Conservation (phyloP, 2,113 vertebrate genomes). For the Odobenus rosmarus region DNA sequence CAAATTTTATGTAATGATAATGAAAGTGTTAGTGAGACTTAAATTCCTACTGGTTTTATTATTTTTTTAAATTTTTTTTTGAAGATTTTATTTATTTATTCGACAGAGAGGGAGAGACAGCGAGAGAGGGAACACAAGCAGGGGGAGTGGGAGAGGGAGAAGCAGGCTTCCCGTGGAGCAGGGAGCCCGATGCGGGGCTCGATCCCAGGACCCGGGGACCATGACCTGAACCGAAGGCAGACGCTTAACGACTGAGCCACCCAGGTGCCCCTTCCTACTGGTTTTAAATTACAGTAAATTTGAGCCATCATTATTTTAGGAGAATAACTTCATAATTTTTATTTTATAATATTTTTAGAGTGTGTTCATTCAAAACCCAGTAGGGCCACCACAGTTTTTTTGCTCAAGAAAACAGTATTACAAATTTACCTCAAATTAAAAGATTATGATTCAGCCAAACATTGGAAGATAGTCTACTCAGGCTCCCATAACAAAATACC, state of each 20-base stretch:
- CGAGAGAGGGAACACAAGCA: no score
- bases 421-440: background rate
- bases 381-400: background rate
- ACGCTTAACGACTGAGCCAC: no score
- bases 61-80: no score
- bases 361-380: background rate
- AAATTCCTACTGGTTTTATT: background rate
- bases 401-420: conserved; percentile 20
- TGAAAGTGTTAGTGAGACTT: background rate
- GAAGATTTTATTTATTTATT: no score
- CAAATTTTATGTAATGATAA: background rate
- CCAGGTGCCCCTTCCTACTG: background rate
- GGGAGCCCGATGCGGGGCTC: no score
- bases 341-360: background rate
- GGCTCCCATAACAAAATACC: background rate
- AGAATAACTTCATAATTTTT: background rate
- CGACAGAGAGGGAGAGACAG: no score
- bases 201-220: no score
- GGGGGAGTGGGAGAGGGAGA: no score
- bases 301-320: background rate
- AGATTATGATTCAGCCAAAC: background rate
- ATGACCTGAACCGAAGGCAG: no score
- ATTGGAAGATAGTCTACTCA: background rate
- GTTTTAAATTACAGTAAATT: background rate
- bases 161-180: no score